Conservation (phyloP, 2,888 invertebrate genomes). For the Elmis aenea region DNA sequence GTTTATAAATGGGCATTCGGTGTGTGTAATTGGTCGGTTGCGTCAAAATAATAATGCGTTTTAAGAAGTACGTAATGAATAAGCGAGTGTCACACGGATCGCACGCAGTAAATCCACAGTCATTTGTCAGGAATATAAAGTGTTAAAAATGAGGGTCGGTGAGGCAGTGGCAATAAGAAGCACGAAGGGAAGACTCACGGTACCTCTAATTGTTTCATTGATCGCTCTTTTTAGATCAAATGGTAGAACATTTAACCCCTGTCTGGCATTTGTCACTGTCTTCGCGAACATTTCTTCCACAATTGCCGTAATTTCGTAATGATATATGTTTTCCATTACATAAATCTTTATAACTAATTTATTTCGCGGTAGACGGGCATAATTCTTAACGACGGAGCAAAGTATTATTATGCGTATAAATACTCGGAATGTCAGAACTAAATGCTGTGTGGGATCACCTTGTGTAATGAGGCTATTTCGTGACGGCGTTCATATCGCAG, state of each 20-base stretch:
- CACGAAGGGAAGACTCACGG: slow-evolving; percentile 36
- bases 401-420: slow-evolving; percentile 64
- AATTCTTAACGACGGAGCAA: slow-evolving; percentile 34
- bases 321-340: slow-evolving; percentile 46
- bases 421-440: slow-evolving; percentile 61
- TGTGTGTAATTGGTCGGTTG: too few relatives aligned
- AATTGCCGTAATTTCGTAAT: slow-evolving; percentile 45
- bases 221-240: slow-evolving; percentile 43
- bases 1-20: too few relatives aligned
- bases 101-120: slow-evolving; percentile 30
- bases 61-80: slow-evolving; percentile 23
- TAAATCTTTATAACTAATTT: slow-evolving; percentile 46
- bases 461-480: slow-evolving; percentile 40
- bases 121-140: slow-evolving; percentile 49
- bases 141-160: slow-evolving; percentile 44
- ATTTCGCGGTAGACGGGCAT: slow-evolving; percentile 39
- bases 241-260: slow-evolving; percentile 39
- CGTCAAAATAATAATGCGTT: too few relatives aligned
- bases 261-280: slow-evolving; percentile 45
- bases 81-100: slow-evolving; percentile 25
- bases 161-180: slow-evolving; percentile 24
- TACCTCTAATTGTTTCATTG: slow-evolving; percentile 42
- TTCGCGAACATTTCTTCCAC: slow-evolving; percentile 37
- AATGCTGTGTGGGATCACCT: slow-evolving; percentile 49
- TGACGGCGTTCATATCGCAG: slow-evolving; percentile 33